These are phyloP conservation scores for Elegia similella DNA, from an alignment of 2,888 invertebrate species.

Conservation along the genomic window DNA sequence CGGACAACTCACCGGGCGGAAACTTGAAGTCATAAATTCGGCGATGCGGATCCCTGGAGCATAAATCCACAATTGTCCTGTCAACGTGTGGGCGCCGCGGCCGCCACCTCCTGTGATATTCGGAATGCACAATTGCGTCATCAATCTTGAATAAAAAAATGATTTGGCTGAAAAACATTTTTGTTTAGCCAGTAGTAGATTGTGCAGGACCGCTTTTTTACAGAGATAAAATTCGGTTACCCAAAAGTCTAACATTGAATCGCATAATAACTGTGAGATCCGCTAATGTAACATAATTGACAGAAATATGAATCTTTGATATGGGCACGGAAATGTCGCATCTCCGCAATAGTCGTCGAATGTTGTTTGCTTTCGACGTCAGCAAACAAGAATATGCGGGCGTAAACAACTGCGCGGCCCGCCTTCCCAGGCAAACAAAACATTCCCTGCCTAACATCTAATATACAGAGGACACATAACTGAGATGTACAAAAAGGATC, in stretches of 20 bases:
- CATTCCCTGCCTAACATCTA: conserved; percentile 29
- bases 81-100: conserved; percentile 49
- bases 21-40: conserved; percentile 47
- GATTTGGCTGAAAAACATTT: not conserved
- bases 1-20: conserved; percentile 36
- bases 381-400: conserved; percentile 54
- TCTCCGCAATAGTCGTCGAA: conserved; percentile 34
- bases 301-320: conserved; percentile 30
- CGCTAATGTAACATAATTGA: conserved; percentile 16
- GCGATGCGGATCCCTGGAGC: conserved; percentile 42
- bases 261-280: not conserved
- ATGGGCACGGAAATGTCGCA: conserved; percentile 31
- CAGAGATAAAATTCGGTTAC: not conserved
- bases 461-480: conserved; percentile 24
- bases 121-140: conserved; percentile 20
- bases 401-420: conserved; percentile 40
- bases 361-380: conserved; percentile 45
- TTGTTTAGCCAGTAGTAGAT: not conserved
- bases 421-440: conserved; percentile 40
- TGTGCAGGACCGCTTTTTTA: not conserved
- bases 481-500: conserved; percentile 9
- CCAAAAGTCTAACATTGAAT: not conserved
- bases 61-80: conserved; percentile 70
- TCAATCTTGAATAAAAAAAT: conserved; percentile 2
- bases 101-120: conserved; percentile 38